A percentile compares a stretch with the other conserved stretches of the same genome.
phyloP scores from a whole-genome alignment of 2,888 invertebrate species.

The Drosophila helvetica region DNA sequence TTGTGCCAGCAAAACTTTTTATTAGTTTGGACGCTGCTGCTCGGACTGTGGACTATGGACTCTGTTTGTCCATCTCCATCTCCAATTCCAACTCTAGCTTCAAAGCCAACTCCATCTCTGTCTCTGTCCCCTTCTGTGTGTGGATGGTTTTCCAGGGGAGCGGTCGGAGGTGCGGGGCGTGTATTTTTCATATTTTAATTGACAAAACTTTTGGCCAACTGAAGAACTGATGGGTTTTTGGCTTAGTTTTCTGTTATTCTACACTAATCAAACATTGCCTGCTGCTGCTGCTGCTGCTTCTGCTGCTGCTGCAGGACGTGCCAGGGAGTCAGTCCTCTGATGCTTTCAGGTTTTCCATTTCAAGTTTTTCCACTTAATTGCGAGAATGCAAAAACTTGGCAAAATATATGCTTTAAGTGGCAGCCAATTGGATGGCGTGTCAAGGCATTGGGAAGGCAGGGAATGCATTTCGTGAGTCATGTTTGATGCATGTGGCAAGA shows the following conservation, averaged over 20 bases:
- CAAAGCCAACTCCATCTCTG: constrained; percentile 1
- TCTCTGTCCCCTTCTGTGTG: not conserved
- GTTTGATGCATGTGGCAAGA: constrained; percentile 54
- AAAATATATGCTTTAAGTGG: constrained; percentile 43
- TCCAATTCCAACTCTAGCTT: not conserved
- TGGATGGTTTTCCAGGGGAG: constrained; percentile 33
- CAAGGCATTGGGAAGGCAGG: not conserved
- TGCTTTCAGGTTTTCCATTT: constrained; percentile 13
- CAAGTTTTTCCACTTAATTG: constrained; percentile 40
- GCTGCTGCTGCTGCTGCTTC: too few relatives aligned
- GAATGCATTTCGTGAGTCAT: constrained; percentile 47
- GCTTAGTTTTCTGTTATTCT: constrained; percentile 58
- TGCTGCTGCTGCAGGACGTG: too few relatives aligned
- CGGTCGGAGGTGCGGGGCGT: too few relatives aligned
- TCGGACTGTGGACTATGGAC: constrained; percentile 18
- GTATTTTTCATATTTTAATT: constrained; percentile 78
- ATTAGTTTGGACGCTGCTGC: constrained; percentile 65
- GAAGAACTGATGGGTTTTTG: constrained; percentile 69
- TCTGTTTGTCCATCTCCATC: constrained; percentile 20
- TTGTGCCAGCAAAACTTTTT: constrained; percentile 71
- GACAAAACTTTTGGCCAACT: constrained; percentile 75
- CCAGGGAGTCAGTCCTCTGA: not conserved
- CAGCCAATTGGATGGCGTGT: constrained; percentile 41
- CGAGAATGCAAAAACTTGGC: constrained; percentile 10
- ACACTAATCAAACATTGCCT: constrained; percentile 48